Base-by-base conservation (phyloP, 2,797 vertebrate genomes). In the Chaetodon trifasciatus region DNA sequence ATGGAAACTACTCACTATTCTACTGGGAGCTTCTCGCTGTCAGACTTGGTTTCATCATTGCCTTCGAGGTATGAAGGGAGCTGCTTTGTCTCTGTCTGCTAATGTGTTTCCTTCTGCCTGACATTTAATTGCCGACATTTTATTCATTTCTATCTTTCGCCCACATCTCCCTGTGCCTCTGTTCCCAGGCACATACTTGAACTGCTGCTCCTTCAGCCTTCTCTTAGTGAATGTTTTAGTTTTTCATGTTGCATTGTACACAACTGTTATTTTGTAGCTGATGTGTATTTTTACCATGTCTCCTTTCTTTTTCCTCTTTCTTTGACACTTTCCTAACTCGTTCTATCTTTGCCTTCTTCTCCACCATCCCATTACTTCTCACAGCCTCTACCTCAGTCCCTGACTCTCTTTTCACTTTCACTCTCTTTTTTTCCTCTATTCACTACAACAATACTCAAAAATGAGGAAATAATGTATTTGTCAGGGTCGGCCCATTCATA, bases 1-100 rank as follows among this genome's bases (percentile, higher is more conserved):
- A 79, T 75, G 96, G 96, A 52, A 95, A 83, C 70, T 95, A 94
- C 90, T 92, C 94, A 1, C 90, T 97, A 60, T 94, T 96, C 81
- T 96, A 92, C 88, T 95, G 96, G 96, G 94, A 97, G 65, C 95
- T 96, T 49, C 93, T 96, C 5, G 96, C 95, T 9, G 86, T 96
- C 82, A 91, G 94, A 91, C 93, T 96, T 57, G 95, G 95, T 61
- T 97, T 97, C 81, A 94, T 96, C 79, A 95, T 96, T 40, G 94
- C 94, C 23, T 96, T 96, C 79, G 94, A 97, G 96, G 96, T 96
- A 88, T 24, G 73, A 75, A 23, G 4, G 28, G 3, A 73, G 57
- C 68, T 47, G 35, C 74, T 74, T 62, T 56, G 32, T 21, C 8
- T 72, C 10, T 63, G 13, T 68, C 67, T 64, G 3, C 7, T 63